Conservation (phyloP, 2,888 invertebrate species). For the Achlya flavicornis region DNA sequence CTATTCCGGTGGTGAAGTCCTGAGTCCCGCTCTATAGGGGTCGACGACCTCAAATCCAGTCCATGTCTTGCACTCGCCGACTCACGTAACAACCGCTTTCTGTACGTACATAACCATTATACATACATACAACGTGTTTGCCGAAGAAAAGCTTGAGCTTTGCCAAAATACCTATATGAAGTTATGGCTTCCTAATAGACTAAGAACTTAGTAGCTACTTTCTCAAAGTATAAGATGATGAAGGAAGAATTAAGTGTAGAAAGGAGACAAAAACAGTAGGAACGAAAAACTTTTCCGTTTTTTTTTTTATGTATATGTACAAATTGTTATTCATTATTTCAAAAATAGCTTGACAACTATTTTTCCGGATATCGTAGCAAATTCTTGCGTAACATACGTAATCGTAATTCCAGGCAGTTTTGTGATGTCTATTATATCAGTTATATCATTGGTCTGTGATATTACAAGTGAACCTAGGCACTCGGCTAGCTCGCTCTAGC, state of each 20-base stretch:
- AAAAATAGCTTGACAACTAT: background rate
- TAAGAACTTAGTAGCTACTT: background rate
- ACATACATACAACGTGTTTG: conserved; percentile 31
- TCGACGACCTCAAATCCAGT: conserved; percentile 79
- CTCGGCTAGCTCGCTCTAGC: background rate
- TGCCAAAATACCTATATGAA: conserved; percentile 15
- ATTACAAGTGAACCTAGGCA: background rate
- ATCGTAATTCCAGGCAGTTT: background rate
- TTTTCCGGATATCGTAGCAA: background rate
- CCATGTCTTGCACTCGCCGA: conserved; percentile 76
- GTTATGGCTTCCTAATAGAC: too few species aligned
- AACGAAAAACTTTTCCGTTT: too few species aligned
- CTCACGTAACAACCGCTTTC: conserved; percentile 78
- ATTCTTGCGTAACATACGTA: background rate
- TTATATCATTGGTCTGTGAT: background rate
- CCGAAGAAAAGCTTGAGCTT: conserved; percentile 27
- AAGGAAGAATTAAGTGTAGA: background rate
- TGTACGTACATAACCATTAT: conserved; percentile 48
- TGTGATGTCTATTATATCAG: background rate
- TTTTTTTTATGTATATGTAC: background rate
- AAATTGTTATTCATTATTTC: background rate
- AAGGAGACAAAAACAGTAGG: background rate
- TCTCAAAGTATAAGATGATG: background rate
- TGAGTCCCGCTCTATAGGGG: conserved; percentile 76
- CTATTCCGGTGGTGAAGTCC: conserved; percentile 77